phyloP scores from a whole-genome alignment of 2,113 vertebrate species.

The Toxotes jaculatrix region DNA sequence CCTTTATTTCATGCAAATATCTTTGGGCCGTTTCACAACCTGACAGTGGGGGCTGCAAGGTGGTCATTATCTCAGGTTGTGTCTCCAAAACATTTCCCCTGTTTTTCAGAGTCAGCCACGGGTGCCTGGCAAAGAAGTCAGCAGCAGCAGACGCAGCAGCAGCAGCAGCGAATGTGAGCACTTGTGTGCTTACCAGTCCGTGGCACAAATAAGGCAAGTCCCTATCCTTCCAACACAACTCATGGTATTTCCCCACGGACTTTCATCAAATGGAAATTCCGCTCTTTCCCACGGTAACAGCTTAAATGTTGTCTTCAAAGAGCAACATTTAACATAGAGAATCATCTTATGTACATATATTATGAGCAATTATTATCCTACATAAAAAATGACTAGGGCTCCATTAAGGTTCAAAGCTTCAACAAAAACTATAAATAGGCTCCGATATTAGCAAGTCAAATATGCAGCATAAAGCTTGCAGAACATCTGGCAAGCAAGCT shows the following conservation, averaged over 20 bases:
- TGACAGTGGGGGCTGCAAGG: slow-evolving; percentile 71
- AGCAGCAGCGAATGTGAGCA: neutral
- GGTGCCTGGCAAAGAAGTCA: slow-evolving; percentile 28
- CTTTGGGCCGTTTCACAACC: slow-evolving; percentile 67
- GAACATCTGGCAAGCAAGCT: slow-evolving; percentile 64
- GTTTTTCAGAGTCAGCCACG: slow-evolving; percentile 24
- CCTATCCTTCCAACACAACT: neutral
- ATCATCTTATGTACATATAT: neutral
- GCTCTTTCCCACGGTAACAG: neutral
- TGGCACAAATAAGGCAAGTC: slow-evolving; percentile 1
- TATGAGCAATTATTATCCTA: slow-evolving; percentile 10
- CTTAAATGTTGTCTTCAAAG: slow-evolving; percentile 35
- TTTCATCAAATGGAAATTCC: slow-evolving; percentile 21
- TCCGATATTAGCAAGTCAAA: slow-evolving; percentile 67
- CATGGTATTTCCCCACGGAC: neutral
- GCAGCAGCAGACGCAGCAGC: neutral
- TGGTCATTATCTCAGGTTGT: slow-evolving; percentile 62
- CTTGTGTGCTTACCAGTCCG: neutral
- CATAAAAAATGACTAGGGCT: slow-evolving; percentile 13
- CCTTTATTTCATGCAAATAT: slow-evolving; percentile 84
- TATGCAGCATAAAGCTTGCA: slow-evolving; percentile 30
- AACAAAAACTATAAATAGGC: slow-evolving; percentile 46
- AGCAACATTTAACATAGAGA: slow-evolving; percentile 23
- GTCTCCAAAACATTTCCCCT: slow-evolving; percentile 56
- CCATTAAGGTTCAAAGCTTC: slow-evolving; percentile 31